Evolutionary conservation across 2,113 vertebrate genomes (phyloP), one percentile per base, ranked within the genome.

Genomic region (Callipepla squamata): DNA sequence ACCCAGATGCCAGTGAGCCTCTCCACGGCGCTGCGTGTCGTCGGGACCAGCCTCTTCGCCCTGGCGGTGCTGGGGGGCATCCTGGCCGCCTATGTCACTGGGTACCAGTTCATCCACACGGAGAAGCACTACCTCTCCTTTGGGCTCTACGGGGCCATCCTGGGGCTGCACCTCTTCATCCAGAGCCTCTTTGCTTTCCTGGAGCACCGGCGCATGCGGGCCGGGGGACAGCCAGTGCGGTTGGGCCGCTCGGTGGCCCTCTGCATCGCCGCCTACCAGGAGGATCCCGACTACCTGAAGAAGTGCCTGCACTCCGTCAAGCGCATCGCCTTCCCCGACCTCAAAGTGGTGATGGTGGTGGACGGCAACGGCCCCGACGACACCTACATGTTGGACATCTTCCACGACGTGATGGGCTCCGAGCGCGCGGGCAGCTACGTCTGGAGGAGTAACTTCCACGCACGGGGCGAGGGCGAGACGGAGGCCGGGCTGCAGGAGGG

Each of bases 121-220:
- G 99, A 99, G 95, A 98, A 99, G 97, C 99, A 99, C 97, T 99
- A 99, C 97, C 98, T 99, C 62, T 99, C 99, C 85, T 99, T 99
- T 1, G 99, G 99, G 63, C 98, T 99, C 65, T 99, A 99, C 47
- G 99, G 99, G 4, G 99, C 99, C 94, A 98, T 99, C 97, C 98
- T 99, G 84, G 98, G 98, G 75, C 98, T 99, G 65, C 99, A 99
- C 93, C 98, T 99, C 92, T 98, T 99, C 93, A 98, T 98, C 68
- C 99, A 99, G 98, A 99, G 99, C 97, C 98, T 99, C 78, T 99
- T 99, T 0, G 99, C 99, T 95, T 99, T 98, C 97, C 96, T 99
- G 98, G 99, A 99, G 97, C 99, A 99, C 95, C 98, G 98, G 38
- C 98, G 85, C 76, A 99, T 99, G 99, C 97, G 98, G 67, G 96